Conservation (phyloP, 2,113 vertebrate species). For the Tichodroma muraria region DNA sequence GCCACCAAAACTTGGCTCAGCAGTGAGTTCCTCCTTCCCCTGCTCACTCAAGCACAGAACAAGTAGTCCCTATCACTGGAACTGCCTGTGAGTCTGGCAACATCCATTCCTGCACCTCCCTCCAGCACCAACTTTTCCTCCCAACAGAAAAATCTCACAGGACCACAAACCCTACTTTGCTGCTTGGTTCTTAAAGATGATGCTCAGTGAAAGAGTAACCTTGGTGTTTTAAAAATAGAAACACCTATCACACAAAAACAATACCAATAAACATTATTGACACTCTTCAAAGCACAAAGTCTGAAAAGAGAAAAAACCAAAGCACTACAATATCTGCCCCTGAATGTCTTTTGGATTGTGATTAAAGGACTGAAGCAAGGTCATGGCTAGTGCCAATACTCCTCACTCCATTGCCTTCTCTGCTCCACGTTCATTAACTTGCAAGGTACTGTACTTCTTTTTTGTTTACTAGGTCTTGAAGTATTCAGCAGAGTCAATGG, state of each 20-base stretch:
- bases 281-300: background rate
- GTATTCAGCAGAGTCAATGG: background rate
- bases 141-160: background rate
- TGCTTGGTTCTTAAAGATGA: background rate
- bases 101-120: background rate
- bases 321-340: background rate
- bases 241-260: background rate
- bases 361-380: background rate
- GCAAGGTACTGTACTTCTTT: background rate
- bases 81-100: background rate
- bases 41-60: background rate
- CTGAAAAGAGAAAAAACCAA: background rate
- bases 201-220: background rate
- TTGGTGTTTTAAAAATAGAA: background rate
- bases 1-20: conserved; percentile 19
- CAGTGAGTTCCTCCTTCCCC: background rate
- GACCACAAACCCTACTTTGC: background rate
- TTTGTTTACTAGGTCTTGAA: background rate
- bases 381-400: background rate
- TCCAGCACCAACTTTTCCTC: background rate
- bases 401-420: background rate
- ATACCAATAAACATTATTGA: background rate
- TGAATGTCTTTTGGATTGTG: background rate
- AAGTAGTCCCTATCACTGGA: background rate
- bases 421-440: background rate